A percentile compares a stretch with the other conserved stretches of the same genome.
phyloP scores from a whole-genome alignment of 2,888 invertebrate genomes.

The Altica lythri region DNA sequence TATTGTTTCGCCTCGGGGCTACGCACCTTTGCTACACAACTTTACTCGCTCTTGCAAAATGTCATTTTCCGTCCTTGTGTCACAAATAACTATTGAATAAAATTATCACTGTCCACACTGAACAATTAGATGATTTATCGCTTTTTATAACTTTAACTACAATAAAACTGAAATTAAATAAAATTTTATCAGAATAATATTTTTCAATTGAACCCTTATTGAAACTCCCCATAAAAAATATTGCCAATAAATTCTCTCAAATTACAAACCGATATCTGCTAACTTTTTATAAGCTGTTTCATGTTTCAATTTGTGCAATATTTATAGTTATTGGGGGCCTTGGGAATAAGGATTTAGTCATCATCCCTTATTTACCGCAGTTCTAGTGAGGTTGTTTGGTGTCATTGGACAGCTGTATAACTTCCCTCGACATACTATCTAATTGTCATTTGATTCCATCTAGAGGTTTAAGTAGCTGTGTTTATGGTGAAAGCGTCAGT shows the following conservation, averaged over 20 bases:
- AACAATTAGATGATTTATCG: too few relatives aligned
- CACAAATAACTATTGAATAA: too few relatives aligned
- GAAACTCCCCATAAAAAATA: not conserved
- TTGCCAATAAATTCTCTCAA: not conserved
- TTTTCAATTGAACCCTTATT: too few relatives aligned
- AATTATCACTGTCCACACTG: too few relatives aligned
- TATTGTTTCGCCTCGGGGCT: too few relatives aligned
- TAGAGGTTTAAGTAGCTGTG: slow-evolving; percentile 29
- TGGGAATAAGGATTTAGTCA: slow-evolving; percentile 42
- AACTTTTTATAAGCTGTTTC: slow-evolving; percentile 23
- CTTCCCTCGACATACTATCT: slow-evolving; percentile 44
- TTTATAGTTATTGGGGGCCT: slow-evolving; percentile 49
- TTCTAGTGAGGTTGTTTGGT: slow-evolving; percentile 42
- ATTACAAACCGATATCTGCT: not conserved
- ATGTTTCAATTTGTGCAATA: slow-evolving; percentile 49
- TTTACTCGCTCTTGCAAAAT: too few relatives aligned
- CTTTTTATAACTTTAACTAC: too few relatives aligned
- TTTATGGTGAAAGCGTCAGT: slow-evolving; percentile 21
- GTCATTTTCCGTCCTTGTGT: too few relatives aligned
- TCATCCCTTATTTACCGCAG: slow-evolving; percentile 46
- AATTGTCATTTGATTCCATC: slow-evolving; percentile 47
- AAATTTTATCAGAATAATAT: too few relatives aligned
- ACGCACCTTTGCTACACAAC: too few relatives aligned
- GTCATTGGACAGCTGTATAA: slow-evolving; percentile 47
- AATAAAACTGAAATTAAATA: too few relatives aligned